Evolutionary conservation across 2,797 vertebrate genomes (phyloP), one percentile per base, ranked within the genome.

Genomic region (Orestias chungarensis): DNA sequence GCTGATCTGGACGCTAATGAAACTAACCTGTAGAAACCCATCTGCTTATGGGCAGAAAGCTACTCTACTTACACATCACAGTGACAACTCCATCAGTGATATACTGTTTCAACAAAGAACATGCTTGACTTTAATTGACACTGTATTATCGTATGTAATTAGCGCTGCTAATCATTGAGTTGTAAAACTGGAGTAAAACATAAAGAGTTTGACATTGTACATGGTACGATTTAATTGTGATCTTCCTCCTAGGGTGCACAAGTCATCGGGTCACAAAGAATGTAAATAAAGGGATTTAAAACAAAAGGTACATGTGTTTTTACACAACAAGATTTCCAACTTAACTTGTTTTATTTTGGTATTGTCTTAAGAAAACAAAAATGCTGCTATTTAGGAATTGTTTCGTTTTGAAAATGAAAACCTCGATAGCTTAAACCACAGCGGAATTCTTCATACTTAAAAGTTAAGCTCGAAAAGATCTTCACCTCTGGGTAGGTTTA

Each of bases 11-110:
- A 66, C 3, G 3, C 0, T 0, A 73, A 81, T 44, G 81, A 88
- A 70, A 88, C 87, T 46, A 78, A 6, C 65, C 68, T 91, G 42
- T 92, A 87, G 73, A 87, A 72, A 62, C 35, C 2, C 31, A 52
- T 8, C 43, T 46, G 59, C 61, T 42, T 64, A 12, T 15, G 33
- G 23, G n/a, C 3, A 57, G 15, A 68, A 11, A 61, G 43, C 18
- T 5, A 43, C 49, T 18, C 49, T 64, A 17, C 44, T 0, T 35
- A 47, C 27, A 38, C 59, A 17, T 43, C 64, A 29, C 33, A 42
- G n/a, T 33, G 27, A 54, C 29, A 25, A 25, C 0, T 18, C 14
- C 20, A 52, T 35, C 25, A 23, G 18, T 55, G 66, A 7, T 14
- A 20, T 20, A 61, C 35, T 9, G 15, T 35, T 59, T 42, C 5